phyloP scores from a whole-genome alignment of 2,113 vertebrate species.

The Bubo blakistoni region DNA sequence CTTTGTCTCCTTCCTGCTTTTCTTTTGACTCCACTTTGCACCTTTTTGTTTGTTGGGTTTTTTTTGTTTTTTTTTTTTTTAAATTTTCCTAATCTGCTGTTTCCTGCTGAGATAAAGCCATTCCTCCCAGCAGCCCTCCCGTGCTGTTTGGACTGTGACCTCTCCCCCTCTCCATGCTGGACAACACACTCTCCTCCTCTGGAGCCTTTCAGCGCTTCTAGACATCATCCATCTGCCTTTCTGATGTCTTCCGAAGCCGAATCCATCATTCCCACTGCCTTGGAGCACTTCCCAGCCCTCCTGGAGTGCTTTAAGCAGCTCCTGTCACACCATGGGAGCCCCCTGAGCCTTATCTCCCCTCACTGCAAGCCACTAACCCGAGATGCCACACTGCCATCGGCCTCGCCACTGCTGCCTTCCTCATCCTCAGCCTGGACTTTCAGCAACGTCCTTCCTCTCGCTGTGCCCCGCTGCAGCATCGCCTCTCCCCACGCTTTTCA shows the following conservation, averaged over 20 bases:
- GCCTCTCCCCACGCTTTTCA: not conserved
- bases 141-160: not conserved
- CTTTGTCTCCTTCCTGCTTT: not conserved
- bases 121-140: not conserved
- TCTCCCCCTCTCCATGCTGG: fast-evolving
- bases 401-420: not conserved
- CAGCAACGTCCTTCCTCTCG: fast-evolving
- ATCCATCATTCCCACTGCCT: not conserved
- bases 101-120: not conserved
- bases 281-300: not conserved
- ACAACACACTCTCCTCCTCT: not conserved
- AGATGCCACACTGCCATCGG: fast-evolving
- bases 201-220: not conserved
- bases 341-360: not conserved
- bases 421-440: not conserved
- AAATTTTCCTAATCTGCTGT: not conserved
- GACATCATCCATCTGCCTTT: not conserved
- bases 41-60: not conserved
- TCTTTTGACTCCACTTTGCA: not conserved
- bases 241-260: not conserved
- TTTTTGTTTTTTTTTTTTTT: too few species aligned
- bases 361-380: not conserved
- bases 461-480: fast-evolving
- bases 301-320: not conserved
- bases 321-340: not conserved